A percentile compares a stretch with the other conserved stretches of the same genome.
phyloP scores from a whole-genome alignment of 1,140 invertebrate species.

The Leptoteleia sp. region DNA sequence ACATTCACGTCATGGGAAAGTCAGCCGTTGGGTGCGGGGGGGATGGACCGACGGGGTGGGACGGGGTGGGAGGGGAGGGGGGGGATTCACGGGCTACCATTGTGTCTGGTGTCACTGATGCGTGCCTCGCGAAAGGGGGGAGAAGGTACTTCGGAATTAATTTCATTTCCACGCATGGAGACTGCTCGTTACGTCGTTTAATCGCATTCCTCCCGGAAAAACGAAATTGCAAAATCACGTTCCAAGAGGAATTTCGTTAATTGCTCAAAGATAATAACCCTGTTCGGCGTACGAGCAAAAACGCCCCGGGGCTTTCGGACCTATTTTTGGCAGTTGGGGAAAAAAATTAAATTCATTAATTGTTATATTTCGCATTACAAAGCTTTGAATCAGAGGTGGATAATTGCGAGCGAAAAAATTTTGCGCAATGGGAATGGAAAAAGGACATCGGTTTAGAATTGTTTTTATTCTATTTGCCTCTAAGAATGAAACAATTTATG shows the following conservation, averaged over 20 bases:
- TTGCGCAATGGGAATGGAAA: too few species aligned
- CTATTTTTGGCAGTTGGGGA: conserved; percentile 2
- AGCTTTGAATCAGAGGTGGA: not conserved
- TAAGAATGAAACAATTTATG: too few species aligned
- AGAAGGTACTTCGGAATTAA: conserved; percentile 72
- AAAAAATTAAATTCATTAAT: conserved; percentile 11
- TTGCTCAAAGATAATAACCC: conserved; percentile 57
- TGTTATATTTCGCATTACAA: not conserved
- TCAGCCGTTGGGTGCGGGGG: conserved; percentile 66
- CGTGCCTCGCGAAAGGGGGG: conserved; percentile 72
- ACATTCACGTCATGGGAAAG: conserved; percentile 78
- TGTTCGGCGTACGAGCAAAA: conserved; percentile 26
- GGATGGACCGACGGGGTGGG: too few species aligned
- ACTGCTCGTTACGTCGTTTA: conserved; percentile 68
- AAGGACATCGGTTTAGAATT: too few species aligned
- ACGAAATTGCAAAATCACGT: conserved; percentile 64
- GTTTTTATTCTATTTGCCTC: too few species aligned
- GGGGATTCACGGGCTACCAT: conserved; percentile 73
- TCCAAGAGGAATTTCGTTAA: conserved; percentile 58
- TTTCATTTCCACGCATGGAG: conserved; percentile 72
- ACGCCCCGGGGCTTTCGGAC: not conserved
- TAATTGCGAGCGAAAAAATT: too few species aligned
- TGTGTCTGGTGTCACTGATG: conserved; percentile 74
- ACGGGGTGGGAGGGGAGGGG: not conserved
- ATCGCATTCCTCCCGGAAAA: conserved; percentile 60